Percentiles rank a stretch among this genome's conserved stretches.
phyloP scores from a whole-genome alignment of 2,888 invertebrate species.

The Ctenicera cuprea region DNA sequence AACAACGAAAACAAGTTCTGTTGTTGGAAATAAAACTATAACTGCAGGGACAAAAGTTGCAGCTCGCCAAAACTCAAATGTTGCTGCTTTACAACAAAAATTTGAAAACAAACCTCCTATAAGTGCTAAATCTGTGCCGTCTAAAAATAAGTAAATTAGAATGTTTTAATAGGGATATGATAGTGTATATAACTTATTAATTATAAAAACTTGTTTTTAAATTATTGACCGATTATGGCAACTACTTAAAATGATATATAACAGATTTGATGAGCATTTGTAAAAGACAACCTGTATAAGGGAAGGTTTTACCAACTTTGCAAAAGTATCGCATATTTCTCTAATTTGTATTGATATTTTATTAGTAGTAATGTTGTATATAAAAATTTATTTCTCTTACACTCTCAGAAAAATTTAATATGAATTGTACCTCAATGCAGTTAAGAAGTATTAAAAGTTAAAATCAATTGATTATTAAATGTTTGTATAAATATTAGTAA shows the following conservation, averaged over 20 bases:
- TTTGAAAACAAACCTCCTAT: slow-evolving; percentile 77
- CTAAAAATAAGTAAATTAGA: slow-evolving; percentile 41
- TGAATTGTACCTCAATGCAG: neutral
- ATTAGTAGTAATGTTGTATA: neutral
- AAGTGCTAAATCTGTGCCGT: slow-evolving; percentile 25
- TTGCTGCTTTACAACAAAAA: slow-evolving; percentile 86
- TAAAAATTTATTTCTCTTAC: neutral
- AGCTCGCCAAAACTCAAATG: slow-evolving; percentile 79
- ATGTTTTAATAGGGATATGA: neutral
- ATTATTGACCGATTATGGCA: slow-evolving; percentile 48
- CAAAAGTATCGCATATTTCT: neutral
- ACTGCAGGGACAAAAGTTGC: slow-evolving; percentile 73
- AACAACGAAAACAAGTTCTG: slow-evolving; percentile 51
- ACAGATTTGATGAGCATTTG: slow-evolving; percentile 33
- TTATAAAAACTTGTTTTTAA: slow-evolving; percentile 42
- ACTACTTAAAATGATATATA: slow-evolving; percentile 45
- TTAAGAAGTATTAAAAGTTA: too few species aligned
- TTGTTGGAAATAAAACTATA: slow-evolving; percentile 58
- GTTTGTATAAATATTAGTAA: too few species aligned
- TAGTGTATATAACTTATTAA: slow-evolving; percentile 24
- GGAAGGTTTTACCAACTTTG: neutral
- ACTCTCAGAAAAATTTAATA: too few species aligned
- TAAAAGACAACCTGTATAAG: slow-evolving; percentile 2
- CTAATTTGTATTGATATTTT: neutral
- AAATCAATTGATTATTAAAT: too few species aligned